These are phyloP conservation scores for Mimumesa dahlbomi DNA, from an alignment of 2,888 invertebrate species.

Conservation along the genomic window DNA sequence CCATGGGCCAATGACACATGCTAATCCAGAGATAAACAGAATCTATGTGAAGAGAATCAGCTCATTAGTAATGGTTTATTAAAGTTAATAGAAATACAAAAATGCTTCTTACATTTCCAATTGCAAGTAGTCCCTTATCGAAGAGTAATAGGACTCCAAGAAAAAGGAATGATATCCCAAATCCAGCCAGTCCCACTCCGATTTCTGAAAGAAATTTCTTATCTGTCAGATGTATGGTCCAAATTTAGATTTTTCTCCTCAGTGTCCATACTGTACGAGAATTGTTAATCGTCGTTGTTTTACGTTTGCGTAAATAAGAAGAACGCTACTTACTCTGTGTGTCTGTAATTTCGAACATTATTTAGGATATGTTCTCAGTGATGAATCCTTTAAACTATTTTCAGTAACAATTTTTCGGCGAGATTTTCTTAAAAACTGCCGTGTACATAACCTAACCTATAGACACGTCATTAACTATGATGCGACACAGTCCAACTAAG, in stretches of 20 bases:
- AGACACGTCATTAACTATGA: conserved; percentile 74
- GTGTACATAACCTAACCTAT: conserved; percentile 69
- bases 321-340: conserved; percentile 87
- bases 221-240: not conserved
- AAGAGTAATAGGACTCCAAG: conserved; percentile 96
- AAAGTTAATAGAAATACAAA: not conserved
- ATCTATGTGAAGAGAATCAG: conserved; percentile 84
- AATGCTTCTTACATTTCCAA: conserved; percentile 94
- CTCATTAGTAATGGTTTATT: not conserved
- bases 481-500: conserved; percentile 43
- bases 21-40: conserved; percentile 96
- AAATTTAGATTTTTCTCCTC: not conserved
- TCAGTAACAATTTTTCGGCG: conserved; percentile 14
- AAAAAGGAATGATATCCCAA: conserved; percentile 97
- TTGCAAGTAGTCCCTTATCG: conserved; percentile 98
- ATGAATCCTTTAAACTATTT: conserved; percentile 15
- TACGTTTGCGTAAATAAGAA: no score
- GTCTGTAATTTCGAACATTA: conserved; percentile 92
- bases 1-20: conserved; percentile 97
- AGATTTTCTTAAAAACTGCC: conserved; percentile 30
- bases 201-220: conserved; percentile 96
- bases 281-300: no score
- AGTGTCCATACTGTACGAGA: not conserved
- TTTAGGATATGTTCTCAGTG: conserved; percentile 64
- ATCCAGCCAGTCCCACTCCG: conserved; percentile 97